phyloP scores from a whole-genome alignment of 2,888 invertebrate species.

The Drosophila antonietae region DNA sequence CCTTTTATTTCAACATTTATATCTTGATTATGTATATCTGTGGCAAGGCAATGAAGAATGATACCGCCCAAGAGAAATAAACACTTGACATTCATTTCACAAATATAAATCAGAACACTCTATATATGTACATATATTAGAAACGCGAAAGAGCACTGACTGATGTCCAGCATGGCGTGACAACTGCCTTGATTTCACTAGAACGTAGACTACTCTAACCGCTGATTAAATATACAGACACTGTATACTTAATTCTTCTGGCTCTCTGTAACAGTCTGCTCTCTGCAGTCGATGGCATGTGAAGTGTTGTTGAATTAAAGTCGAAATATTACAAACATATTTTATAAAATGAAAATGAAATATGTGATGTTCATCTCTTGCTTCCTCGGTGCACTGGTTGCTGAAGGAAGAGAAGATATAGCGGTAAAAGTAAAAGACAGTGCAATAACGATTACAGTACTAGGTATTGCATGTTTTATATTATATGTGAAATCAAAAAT shows the following conservation, averaged over 20 bases:
- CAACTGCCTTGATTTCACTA: neutral
- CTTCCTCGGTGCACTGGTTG: neutral
- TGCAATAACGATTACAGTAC: neutral
- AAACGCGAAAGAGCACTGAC: neutral
- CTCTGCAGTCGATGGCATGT: neutral
- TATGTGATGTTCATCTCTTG: neutral
- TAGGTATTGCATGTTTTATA: neutral
- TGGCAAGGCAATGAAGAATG: neutral
- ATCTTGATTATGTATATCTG: neutral
- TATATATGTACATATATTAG: neutral
- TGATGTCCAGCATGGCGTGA: neutral
- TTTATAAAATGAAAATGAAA: constrained; percentile 2
- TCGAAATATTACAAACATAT: neutral
- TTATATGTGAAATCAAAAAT: neutral
- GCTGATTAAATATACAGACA: constrained; percentile 1
- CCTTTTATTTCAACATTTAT: neutral
- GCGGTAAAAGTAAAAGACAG: neutral
- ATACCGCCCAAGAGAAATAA: neutral
- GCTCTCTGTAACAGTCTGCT: neutral
- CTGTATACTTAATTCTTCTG: neutral
- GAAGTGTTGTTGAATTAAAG: neutral
- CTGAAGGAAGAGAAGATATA: neutral
- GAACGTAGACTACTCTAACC: neutral
- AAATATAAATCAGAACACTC: neutral
- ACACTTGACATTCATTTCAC: neutral